Percentiles rank a stretch among this genome's conserved stretches.
These are phyloP conservation scores for Campopleginae sp. DNA, from an alignment of 2,888 invertebrate species.

Conservation along the genomic window DNA sequence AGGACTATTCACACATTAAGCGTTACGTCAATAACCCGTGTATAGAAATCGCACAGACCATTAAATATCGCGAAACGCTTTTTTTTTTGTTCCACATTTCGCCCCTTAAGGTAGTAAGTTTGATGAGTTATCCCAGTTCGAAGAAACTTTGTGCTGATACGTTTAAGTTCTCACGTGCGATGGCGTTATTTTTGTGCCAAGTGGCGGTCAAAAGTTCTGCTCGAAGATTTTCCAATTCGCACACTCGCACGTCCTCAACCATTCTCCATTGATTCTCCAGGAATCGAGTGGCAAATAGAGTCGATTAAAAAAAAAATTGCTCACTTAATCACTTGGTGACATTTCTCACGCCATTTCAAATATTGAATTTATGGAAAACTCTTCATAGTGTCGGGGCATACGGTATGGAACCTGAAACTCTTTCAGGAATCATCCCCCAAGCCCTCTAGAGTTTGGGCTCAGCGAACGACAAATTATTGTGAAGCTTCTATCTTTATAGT, in stretches of 20 bases:
- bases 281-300: not conserved
- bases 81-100: not conserved
- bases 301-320: not conserved
- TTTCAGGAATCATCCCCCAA: not conserved
- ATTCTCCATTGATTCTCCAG: not conserved
- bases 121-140: not conserved
- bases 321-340: not conserved
- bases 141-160: not conserved
- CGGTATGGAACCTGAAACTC: not conserved
- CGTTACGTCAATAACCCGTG: not conserved
- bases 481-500: not conserved
- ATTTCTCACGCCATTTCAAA: not conserved
- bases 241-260: not conserved
- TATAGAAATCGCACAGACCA: not conserved
- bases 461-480: not conserved
- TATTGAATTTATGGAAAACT: not conserved
- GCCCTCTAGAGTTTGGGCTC: not conserved
- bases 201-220: not conserved
- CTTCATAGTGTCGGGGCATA: not conserved
- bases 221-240: not conserved
- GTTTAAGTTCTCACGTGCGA: not conserved
- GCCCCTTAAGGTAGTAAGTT: not conserved
- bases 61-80: not conserved
- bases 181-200: not conserved
- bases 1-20: slow-evolving; percentile 25